A percentile compares a stretch with the other conserved stretches of the same genome.
These are phyloP conservation scores for Doris montereyensis DNA, from an alignment of 2,888 invertebrate species.

Conservation along the genomic window DNA sequence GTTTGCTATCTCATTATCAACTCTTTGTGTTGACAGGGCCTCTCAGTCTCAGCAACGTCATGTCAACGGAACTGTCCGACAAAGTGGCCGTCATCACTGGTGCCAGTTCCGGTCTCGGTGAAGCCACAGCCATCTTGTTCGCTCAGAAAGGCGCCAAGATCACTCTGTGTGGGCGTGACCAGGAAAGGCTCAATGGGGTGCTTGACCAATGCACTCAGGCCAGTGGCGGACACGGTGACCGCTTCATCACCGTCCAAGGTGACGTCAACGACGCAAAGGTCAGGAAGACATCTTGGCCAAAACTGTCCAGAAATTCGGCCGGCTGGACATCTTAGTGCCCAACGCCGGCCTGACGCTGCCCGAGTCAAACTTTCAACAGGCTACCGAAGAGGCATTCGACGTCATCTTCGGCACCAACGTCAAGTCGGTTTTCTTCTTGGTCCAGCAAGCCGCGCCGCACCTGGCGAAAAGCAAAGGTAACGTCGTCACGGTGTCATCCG, in stretches of 20 bases:
- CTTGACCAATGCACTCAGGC: background rate
- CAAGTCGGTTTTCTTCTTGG: constrained; percentile 30
- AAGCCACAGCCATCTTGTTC: too few relatives aligned
- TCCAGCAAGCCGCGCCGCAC: constrained; percentile 26
- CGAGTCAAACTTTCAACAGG: background rate
- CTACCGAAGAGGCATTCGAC: constrained; percentile 13
- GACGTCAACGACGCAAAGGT: background rate
- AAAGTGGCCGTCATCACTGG: too few relatives aligned
- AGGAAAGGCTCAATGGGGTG: too few relatives aligned
- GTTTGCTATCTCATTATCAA: too few relatives aligned
- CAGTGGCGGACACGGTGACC: constrained; percentile 1
- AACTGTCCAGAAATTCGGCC: constrained; percentile 29
- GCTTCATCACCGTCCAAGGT: constrained; percentile 3
- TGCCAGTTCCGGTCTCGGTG: too few relatives aligned
- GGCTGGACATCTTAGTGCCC: constrained; percentile 30
- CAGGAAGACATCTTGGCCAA: background rate
- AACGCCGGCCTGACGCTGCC: constrained; percentile 3
- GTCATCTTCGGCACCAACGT: constrained; percentile 31
- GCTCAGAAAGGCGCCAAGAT: too few relatives aligned
- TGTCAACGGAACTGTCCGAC: too few relatives aligned
- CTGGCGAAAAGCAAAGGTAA: constrained; percentile 32
- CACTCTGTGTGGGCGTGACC: too few relatives aligned
- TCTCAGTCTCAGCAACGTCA: too few relatives aligned
- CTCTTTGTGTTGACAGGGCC: too few relatives aligned
- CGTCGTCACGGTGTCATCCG: constrained; percentile 22